Evolutionary conservation across 2,113 vertebrate genomes (phyloP).

Genomic region (Nothoprocta perdicaria): DNA sequence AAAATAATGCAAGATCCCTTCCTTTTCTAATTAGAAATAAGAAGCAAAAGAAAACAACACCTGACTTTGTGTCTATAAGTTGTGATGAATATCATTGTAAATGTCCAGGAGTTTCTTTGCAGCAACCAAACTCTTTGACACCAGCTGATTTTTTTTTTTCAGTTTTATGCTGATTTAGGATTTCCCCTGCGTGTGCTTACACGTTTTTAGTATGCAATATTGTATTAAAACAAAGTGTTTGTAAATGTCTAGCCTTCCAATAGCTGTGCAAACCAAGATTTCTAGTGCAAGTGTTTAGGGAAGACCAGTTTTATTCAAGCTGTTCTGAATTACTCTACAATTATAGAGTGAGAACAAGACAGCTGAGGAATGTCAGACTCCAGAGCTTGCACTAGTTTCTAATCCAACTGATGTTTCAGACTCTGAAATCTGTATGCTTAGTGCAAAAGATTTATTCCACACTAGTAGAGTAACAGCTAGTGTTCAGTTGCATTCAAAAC

Average conservation of each 20-base stretch:
- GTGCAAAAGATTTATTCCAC: slow-evolving; percentile 7
- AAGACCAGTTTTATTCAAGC: slow-evolving; percentile 50
- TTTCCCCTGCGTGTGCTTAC: slow-evolving; percentile 59
- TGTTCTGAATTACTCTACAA: background rate
- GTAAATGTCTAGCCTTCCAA: slow-evolving; percentile 39
- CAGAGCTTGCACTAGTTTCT: background rate
- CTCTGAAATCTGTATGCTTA: slow-evolving; percentile 5
- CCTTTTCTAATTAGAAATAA: background rate
- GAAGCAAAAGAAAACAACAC: background rate
- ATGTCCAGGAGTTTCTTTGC: slow-evolving; percentile 1
- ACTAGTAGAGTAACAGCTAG: background rate
- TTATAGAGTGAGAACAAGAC: background rate
- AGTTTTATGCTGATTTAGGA: background rate
- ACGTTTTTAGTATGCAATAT: slow-evolving; percentile 3
- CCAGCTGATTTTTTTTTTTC: background rate
- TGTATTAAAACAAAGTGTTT: slow-evolving; percentile 15
- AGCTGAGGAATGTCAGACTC: slow-evolving; percentile 5
- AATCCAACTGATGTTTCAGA: slow-evolving; percentile 24
- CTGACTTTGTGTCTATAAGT: background rate
- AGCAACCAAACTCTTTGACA: background rate
- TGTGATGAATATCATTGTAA: background rate
- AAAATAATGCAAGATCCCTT: background rate
- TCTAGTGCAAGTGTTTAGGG: slow-evolving; percentile 41
- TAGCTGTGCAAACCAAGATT: slow-evolving; percentile 30
- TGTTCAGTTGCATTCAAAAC: background rate